Conservation (phyloP, 2,113 vertebrate genomes). For the Nyctibius bracteatus region DNA sequence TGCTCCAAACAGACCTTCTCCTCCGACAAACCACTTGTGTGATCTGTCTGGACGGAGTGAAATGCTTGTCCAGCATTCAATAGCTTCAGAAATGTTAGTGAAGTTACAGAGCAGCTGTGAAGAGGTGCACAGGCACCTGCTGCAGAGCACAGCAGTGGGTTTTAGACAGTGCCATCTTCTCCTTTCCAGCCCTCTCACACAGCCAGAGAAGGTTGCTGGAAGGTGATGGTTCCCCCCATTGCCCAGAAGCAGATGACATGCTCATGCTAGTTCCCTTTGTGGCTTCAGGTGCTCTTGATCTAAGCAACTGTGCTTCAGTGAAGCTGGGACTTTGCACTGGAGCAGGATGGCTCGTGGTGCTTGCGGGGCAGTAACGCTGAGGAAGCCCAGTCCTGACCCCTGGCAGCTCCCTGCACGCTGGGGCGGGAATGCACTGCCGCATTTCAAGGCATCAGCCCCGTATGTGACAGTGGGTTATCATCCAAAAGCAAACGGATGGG, state of each 20-base stretch:
- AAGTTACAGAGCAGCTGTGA: background rate
- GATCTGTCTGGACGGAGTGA: background rate
- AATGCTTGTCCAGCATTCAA: background rate
- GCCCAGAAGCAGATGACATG: fast-evolving
- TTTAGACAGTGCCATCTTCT: background rate
- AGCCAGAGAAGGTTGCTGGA: background rate
- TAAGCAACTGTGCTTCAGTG: background rate
- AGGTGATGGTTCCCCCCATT: background rate
- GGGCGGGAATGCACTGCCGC: background rate
- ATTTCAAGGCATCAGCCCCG: fast-evolving
- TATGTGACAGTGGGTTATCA: background rate
- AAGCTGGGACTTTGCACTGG: background rate
- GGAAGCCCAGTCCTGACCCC: background rate
- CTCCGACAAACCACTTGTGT: background rate
- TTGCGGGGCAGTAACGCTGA: background rate
- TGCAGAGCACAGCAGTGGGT: background rate
- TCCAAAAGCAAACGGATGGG: background rate
- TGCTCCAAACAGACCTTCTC: background rate
- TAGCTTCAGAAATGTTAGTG: background rate
- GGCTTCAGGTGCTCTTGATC: background rate
- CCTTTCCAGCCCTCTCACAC: background rate
- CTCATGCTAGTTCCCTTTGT: fast-evolving
- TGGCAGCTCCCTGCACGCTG: background rate
- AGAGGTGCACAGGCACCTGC: background rate
- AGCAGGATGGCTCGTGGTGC: background rate